phyloP scores from a whole-genome alignment of 2,888 invertebrate genomes.

The Endotricha flammealis region DNA sequence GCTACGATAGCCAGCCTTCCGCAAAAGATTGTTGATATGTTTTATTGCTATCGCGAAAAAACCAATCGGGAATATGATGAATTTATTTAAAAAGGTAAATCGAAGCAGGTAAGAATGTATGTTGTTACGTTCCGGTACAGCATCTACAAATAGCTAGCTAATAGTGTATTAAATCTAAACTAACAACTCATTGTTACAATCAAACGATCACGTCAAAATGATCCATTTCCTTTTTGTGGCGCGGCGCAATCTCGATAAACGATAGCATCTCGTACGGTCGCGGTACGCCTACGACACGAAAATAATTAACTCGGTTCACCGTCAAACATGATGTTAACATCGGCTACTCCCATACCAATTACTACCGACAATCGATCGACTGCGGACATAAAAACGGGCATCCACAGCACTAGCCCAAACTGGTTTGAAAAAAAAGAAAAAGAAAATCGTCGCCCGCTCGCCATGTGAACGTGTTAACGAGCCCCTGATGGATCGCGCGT shows the following conservation, averaged over 20 bases:
- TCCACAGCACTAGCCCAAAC: slow-evolving; percentile 52
- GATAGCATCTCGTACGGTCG: slow-evolving; percentile 55
- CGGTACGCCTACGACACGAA: slow-evolving; percentile 69
- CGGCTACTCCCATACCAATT: slow-evolving; percentile 74
- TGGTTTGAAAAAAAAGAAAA: slow-evolving; percentile 50
- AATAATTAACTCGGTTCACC: slow-evolving; percentile 72
- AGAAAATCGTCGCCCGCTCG: slow-evolving; percentile 33
- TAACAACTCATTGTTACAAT: slow-evolving; percentile 46
- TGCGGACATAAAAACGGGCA: slow-evolving; percentile 53
- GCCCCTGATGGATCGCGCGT: slow-evolving; percentile 66
- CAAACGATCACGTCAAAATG: slow-evolving; percentile 44
- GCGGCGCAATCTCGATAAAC: slow-evolving; percentile 49
- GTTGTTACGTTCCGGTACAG: not conserved
- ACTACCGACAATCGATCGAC: slow-evolving; percentile 67
- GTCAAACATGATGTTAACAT: slow-evolving; percentile 72
- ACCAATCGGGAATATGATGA: slow-evolving; percentile 40
- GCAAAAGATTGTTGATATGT: slow-evolving; percentile 45
- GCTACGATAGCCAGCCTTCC: slow-evolving; percentile 44
- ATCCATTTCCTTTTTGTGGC: slow-evolving; percentile 57
- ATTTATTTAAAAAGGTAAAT: slow-evolving; percentile 23
- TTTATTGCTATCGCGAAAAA: slow-evolving; percentile 21
- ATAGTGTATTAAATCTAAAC: slow-evolving; percentile 33
- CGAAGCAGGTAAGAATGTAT: too few relatives aligned
- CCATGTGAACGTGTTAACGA: slow-evolving; percentile 64
- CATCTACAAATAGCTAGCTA: slow-evolving; percentile 23